Base-by-base conservation (phyloP, 2,888 invertebrate species). In the Ophion obscuratus region DNA sequence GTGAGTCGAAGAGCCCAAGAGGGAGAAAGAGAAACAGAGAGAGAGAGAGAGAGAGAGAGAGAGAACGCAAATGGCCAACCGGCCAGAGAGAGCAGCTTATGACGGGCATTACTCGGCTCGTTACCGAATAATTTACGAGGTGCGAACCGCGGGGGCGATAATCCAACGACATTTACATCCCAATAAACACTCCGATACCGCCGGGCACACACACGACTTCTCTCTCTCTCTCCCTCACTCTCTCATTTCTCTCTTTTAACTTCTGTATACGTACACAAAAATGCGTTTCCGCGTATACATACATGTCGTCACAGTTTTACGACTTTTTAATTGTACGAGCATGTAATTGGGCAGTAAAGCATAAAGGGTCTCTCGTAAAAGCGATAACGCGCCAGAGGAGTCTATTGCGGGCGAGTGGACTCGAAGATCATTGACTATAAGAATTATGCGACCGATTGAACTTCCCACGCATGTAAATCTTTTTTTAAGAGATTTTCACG, bases 121-220 rank as follows among this genome's bases (percentile, higher is more conserved):
- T 94, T 94, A 93, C 90, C 91, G 93, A 92, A 94, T 94, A 93
- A 94, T 94, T 94, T 93, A 94, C 92, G 94, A 93, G 93, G 94
- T 93, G 94, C 91, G 92, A 93, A 93, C 91, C 93, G 92, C 92
- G 93, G 93, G 94, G 93, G 93, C 93, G 94, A 94, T 94, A 94
- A 94, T 94, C 94, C 94, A 92, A 90, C 92, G 94, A 93, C 94
- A 94, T 94, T 94, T 94, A 94, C 94, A 94, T 94, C 93, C 94
- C 93, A 93, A 94, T 94, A 94, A 94, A 94, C 93, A 93, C 90
- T 90, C 88, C 88, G 91, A 91, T 90, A 91, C 90, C 89, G 87
- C 84, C 74, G 87, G 84, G 81, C 81, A 81, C 81, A 83, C 87
- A 83, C 85, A 85, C 84, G 74, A 67, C 68, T 78, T 40, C 68